Evolutionary conservation across 2,888 invertebrate species (phyloP).

Genomic region (Apomyelois bistriatella): DNA sequence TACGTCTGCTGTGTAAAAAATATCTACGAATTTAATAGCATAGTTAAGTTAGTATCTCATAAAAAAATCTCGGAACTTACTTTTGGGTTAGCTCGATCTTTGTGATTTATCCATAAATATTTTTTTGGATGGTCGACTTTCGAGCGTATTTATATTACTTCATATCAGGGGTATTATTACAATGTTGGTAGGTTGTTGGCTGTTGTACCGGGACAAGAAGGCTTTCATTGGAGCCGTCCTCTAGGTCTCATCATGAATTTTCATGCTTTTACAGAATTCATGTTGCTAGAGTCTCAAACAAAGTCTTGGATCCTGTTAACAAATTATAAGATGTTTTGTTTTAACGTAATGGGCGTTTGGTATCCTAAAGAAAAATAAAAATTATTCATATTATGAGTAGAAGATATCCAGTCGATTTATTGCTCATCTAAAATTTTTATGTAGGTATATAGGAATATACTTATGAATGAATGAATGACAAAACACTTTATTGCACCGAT

Average conservation of each 20-base stretch:
- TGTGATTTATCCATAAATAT: too few relatives aligned
- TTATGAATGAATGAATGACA: too few relatives aligned
- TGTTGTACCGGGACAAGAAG: conserved; percentile 7
- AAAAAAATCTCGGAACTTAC: too few relatives aligned
- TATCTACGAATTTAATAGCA: too few relatives aligned
- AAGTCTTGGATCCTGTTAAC: background rate
- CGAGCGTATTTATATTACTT: background rate
- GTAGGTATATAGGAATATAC: too few relatives aligned
- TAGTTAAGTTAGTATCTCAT: too few relatives aligned
- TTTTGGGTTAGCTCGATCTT: too few relatives aligned
- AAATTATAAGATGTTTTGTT: background rate
- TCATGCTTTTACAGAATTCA: conserved; percentile 11
- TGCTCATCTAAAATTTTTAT: too few relatives aligned
- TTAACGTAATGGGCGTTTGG: background rate
- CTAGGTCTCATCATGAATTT: conserved; percentile 15
- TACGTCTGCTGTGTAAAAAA: too few relatives aligned
- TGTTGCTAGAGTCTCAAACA: background rate
- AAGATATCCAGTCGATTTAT: too few relatives aligned
- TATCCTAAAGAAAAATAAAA: background rate
- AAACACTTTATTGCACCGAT: too few relatives aligned
- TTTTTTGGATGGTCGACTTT: background rate
- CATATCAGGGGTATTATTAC: background rate
- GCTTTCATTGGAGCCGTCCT: conserved; percentile 6
- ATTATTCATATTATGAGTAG: too few relatives aligned
- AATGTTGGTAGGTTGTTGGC: conserved; percentile 4